Evolutionary conservation across 2,797 vertebrate species (phyloP).

Genomic region (Fistularia tabacaria): DNA sequence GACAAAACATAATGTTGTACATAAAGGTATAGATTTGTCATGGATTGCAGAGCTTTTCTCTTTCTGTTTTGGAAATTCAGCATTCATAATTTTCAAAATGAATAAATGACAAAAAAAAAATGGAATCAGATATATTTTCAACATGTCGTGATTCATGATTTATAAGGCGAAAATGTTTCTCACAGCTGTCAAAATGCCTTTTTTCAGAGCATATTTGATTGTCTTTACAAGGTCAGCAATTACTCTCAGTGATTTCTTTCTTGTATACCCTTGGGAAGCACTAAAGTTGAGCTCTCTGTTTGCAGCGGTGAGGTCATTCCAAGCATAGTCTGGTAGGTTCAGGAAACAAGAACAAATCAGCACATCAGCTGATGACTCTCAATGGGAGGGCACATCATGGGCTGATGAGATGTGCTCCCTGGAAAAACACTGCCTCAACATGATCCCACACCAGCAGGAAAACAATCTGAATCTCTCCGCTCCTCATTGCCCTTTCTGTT

Average conservation of each 20-base stretch:
- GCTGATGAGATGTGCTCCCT: slow-evolving; percentile 46
- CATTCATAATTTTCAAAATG: too few relatives aligned
- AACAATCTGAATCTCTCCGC: slow-evolving; percentile 6
- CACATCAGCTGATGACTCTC: slow-evolving; percentile 53
- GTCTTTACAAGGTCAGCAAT: slow-evolving; percentile 25
- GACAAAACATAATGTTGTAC: too few relatives aligned
- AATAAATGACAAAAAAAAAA: too few relatives aligned
- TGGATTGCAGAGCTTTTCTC: too few relatives aligned
- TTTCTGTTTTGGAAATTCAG: too few relatives aligned
- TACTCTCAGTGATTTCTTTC: slow-evolving; percentile 28
- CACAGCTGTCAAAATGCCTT: slow-evolving; percentile 23
- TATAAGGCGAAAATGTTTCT: too few relatives aligned
- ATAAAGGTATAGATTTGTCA: too few relatives aligned
- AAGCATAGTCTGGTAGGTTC: slow-evolving; percentile 35
- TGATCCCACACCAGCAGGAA: slow-evolving; percentile 13
- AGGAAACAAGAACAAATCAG: slow-evolving; percentile 63
- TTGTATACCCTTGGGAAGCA: slow-evolving; percentile 22
- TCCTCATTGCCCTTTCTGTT: slow-evolving; percentile 13
- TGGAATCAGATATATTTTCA: too few relatives aligned
- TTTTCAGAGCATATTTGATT: slow-evolving; percentile 31
- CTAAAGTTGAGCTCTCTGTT: slow-evolving; percentile 40
- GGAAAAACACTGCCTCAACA: slow-evolving; percentile 15
- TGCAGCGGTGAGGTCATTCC: slow-evolving; percentile 44
- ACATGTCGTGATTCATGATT: too few relatives aligned
- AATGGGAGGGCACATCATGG: slow-evolving; percentile 41